phyloP scores from a whole-genome alignment of 2,888 invertebrate genomes.

The Drosophila parthenogenetica region DNA sequence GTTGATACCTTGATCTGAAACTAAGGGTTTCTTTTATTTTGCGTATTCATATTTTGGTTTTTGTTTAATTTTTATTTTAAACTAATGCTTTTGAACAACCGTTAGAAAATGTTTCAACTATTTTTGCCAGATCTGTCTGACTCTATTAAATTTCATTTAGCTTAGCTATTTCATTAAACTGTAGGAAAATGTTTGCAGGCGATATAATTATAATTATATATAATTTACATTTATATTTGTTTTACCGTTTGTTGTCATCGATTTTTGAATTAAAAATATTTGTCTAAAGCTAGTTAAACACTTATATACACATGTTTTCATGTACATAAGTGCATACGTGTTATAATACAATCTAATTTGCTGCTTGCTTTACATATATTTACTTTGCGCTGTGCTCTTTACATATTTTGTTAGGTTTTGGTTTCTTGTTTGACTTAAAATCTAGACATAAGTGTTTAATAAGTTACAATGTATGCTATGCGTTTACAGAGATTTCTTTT shows the following conservation, averaged over 20 bases:
- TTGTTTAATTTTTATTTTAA: slow-evolving; percentile 26
- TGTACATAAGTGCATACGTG: slow-evolving; percentile 34
- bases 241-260: slow-evolving; percentile 16
- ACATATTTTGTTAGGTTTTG: slow-evolving; percentile 14
- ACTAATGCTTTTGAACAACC: slow-evolving; percentile 64
- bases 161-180: slow-evolving; percentile 54
- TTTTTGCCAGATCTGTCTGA: slow-evolving; percentile 35
- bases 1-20: slow-evolving; percentile 46
- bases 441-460: slow-evolving; percentile 48
- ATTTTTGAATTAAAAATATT: slow-evolving; percentile 58
- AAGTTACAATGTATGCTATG: slow-evolving; percentile 67
- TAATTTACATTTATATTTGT: slow-evolving; percentile 37
- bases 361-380: slow-evolving; percentile 77
- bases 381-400: slow-evolving; percentile 66
- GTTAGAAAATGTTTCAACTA: slow-evolving; percentile 59
- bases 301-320: slow-evolving; percentile 37
- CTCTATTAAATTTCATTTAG: slow-evolving; percentile 36
- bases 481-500: slow-evolving; percentile 39
- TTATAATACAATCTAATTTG: slow-evolving; percentile 47
- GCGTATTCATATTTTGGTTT: slow-evolving; percentile 32
- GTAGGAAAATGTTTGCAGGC: slow-evolving; percentile 75
- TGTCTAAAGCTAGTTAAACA: slow-evolving; percentile 65
- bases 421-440: slow-evolving; percentile 29
- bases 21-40: slow-evolving; percentile 37
- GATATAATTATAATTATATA: slow-evolving; percentile 42